A percentile compares a stretch with the other conserved stretches of the same genome.
Evolutionary conservation across 2,113 vertebrate species (phyloP).

Genomic region (Narcine bancroftii): DNA sequence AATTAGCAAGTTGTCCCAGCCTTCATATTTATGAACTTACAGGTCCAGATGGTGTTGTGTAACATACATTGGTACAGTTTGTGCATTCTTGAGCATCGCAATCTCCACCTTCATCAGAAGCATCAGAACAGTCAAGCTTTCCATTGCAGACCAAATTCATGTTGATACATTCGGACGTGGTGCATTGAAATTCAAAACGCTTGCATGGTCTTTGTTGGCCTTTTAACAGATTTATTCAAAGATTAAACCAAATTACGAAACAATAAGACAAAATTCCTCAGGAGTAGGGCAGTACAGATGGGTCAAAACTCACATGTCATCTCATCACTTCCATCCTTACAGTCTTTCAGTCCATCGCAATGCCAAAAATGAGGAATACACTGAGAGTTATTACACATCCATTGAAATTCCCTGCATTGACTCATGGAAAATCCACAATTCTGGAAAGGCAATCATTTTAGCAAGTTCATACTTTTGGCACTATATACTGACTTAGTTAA

Average conservation of each 20-base stretch:
- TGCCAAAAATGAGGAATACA: slow-evolving; percentile 71
- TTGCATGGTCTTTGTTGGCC: slow-evolving; percentile 58
- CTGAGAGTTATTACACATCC: slow-evolving; percentile 57
- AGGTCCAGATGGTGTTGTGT: slow-evolving; percentile 65
- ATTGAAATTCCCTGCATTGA: slow-evolving; percentile 59
- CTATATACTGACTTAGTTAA: too few species aligned
- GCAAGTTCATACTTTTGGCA: neutral
- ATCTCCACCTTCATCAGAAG: slow-evolving; percentile 65
- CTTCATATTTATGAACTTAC: slow-evolving; percentile 53
- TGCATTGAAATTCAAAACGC: slow-evolving; percentile 61
- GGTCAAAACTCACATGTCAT: slow-evolving; percentile 58
- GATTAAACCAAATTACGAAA: too few species aligned
- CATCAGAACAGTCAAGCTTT: slow-evolving; percentile 60
- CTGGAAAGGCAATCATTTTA: slow-evolving; percentile 45
- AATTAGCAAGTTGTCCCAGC: neutral
- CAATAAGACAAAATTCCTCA: neutral
- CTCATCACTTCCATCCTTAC: slow-evolving; percentile 68
- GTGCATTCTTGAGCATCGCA: slow-evolving; percentile 53
- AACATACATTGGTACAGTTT: slow-evolving; percentile 62
- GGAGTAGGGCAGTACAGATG: neutral
- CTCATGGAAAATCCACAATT: slow-evolving; percentile 47
- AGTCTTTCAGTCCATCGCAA: slow-evolving; percentile 71
- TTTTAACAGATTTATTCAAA: slow-evolving; percentile 41
- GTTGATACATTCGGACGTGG: slow-evolving; percentile 57
- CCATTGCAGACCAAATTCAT: slow-evolving; percentile 63